These are phyloP conservation scores for Drosophila busckii DNA, from an alignment of 1,140 invertebrate genomes.

Conservation along the genomic window DNA sequence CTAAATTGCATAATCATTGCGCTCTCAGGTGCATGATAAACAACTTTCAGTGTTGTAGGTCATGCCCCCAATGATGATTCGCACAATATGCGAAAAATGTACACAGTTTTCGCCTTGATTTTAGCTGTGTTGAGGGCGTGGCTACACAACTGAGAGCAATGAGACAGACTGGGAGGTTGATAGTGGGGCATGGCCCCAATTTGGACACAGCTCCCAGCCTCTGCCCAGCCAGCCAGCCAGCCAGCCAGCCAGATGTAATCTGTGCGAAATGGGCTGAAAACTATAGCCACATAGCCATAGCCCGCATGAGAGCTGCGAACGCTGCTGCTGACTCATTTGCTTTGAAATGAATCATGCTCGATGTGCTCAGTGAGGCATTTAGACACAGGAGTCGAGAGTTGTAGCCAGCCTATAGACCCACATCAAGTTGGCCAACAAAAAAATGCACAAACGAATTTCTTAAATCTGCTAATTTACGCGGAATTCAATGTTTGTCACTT, in stretches of 20 bases:
- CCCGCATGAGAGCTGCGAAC: background rate
- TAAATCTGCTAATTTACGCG: background rate
- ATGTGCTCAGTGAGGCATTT: too few species aligned
- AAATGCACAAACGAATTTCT: too few species aligned
- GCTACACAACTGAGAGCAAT: slow-evolving; percentile 4
- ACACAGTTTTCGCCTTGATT: too few species aligned
- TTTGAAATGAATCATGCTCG: too few species aligned
- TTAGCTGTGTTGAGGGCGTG: too few species aligned
- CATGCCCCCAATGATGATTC: slow-evolving; percentile 23
- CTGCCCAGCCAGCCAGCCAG: too few species aligned
- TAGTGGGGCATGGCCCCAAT: slow-evolving; percentile 3
- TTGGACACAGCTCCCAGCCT: too few species aligned
- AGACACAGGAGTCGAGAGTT: too few species aligned
- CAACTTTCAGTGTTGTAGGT: slow-evolving; percentile 17
- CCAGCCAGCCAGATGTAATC: slow-evolving; percentile 66
- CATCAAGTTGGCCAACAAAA: slow-evolving; percentile 22
- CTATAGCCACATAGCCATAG: slow-evolving; percentile 21
- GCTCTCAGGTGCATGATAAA: slow-evolving; percentile 16
- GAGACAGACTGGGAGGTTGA: slow-evolving; percentile 4
- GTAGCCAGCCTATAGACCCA: too few species aligned
- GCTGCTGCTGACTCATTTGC: slow-evolving; percentile 37
- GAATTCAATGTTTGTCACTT: background rate
- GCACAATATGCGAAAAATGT: slow-evolving; percentile 19
- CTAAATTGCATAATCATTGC: slow-evolving; percentile 81
- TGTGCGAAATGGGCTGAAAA: slow-evolving; percentile 57